Evolutionary conservation across 1,140 invertebrate species (phyloP), one percentile per base, ranked within the genome.

Genomic region (Halictus rubicundus): DNA sequence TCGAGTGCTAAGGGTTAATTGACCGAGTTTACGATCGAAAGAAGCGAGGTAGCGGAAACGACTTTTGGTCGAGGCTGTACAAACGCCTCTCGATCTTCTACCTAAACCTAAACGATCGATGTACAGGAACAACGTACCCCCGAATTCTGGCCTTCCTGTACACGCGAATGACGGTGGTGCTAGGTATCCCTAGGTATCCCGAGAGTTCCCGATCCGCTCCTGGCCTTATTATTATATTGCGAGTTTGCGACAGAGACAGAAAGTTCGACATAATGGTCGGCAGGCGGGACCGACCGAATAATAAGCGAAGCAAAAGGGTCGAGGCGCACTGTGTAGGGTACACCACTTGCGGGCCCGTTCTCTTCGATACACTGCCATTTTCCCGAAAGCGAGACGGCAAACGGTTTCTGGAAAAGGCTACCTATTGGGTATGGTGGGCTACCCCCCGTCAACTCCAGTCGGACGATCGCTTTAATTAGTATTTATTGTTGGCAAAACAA

Each of bases 401-500:
- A 49, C 12, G 16, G 23, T 27, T 14, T 60, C 12, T 8, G 4
- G 9, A 19, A 54, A 9, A 1, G 10, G 16, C 10, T 61, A 61
- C 27, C 60, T 32, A 61, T 37, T n/a, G 27, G 9, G 42, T 10
- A 42, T 42, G 4, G 8, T 1, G 8, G 32, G 32, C 32, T 32
- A 5, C 32, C 32, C 2, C 32, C 32, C 5, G 32, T 42, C 0
- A 19, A 23, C 1, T 10, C 12, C 4, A 8, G 4, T 4, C 27
- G 5, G 21, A 7, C 39, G 25, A 42, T 52, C 37, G 32, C 25
- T 61, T 81, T 77, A 77, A 85, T 81, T 71, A 59, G 42, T 23
- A n/a, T 52, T 68, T 60, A 81, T 80, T 83, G 80, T 79, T 85
- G 75, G 63, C 78, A 78, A 81, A 85, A 86, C 78, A 86, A 84